These are phyloP conservation scores for Drosophila ambigua DNA, from an alignment of 1,140 invertebrate genomes.

Conservation along the genomic window DNA sequence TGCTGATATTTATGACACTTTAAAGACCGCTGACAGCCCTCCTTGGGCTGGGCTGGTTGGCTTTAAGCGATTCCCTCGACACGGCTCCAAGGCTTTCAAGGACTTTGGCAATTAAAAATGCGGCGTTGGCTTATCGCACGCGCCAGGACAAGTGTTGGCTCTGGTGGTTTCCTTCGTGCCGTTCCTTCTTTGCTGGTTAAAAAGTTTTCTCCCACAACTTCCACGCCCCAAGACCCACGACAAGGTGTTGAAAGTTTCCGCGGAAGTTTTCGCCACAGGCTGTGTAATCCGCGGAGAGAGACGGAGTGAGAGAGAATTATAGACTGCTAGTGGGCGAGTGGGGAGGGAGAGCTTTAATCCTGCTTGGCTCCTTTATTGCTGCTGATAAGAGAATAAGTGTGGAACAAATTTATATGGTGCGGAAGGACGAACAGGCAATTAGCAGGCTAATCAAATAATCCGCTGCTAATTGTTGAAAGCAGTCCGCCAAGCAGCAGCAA, in stretches of 20 bases:
- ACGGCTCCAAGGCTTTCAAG: slow-evolving; percentile 21
- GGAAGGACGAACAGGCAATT: slow-evolving; percentile 56
- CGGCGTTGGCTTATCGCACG: slow-evolving; percentile 73
- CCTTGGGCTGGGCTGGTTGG: no score
- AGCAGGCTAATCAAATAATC: slow-evolving; percentile 75
- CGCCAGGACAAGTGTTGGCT: slow-evolving; percentile 51
- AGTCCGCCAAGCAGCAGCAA: not conserved
- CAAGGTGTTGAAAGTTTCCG: slow-evolving; percentile 73
- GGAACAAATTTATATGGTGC: slow-evolving; percentile 65
- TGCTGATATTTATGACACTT: slow-evolving; percentile 70
- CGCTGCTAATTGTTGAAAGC: slow-evolving; percentile 45
- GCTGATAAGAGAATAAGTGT: slow-evolving; percentile 71
- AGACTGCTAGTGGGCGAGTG: no score
- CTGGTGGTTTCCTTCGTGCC: not conserved
- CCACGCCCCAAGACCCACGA: slow-evolving; percentile 15
- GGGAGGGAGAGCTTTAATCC: slow-evolving; percentile 57
- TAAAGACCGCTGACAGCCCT: slow-evolving; percentile 42
- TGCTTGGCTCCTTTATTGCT: slow-evolving; percentile 49
- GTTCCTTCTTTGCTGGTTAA: slow-evolving; percentile 40
- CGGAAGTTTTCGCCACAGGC: slow-evolving; percentile 58
- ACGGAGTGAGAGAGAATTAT: not conserved
- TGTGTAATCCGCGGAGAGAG: slow-evolving; percentile 12
- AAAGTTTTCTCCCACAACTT: slow-evolving; percentile 61
- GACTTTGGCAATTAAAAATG: slow-evolving; percentile 75
- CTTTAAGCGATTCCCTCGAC: slow-evolving; percentile 42